These are phyloP conservation scores for Piaya cayana DNA, from an alignment of 2,113 vertebrate species.

Conservation along the genomic window DNA sequence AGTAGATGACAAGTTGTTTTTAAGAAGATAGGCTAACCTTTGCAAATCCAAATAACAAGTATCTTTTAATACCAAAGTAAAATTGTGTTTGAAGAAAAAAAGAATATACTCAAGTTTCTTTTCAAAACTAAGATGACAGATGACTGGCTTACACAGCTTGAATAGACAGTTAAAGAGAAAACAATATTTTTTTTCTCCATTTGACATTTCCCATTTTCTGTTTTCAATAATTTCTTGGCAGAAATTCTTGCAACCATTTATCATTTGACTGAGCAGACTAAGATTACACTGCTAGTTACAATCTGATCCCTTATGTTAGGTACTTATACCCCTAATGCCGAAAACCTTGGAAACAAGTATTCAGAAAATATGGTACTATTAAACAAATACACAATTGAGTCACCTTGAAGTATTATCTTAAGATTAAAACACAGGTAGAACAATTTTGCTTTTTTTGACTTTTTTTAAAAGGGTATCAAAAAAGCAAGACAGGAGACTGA, in stretches of 20 bases:
- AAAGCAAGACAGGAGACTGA: neutral
- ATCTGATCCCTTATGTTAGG: neutral
- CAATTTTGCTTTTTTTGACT: neutral
- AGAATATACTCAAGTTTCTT: neutral
- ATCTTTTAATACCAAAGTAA: neutral
- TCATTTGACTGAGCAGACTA: neutral
- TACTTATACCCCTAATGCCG: neutral
- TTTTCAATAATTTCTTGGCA: slow-evolving; percentile 19
- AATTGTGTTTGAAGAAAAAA: neutral
- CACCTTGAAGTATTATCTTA: neutral
- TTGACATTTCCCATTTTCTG: slow-evolving; percentile 16
- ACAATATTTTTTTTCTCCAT: neutral
- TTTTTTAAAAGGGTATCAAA: neutral
- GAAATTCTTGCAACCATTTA: neutral
- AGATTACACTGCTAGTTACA: neutral
- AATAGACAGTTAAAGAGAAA: slow-evolving; percentile 3
- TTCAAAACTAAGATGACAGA: neutral
- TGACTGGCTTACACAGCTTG: neutral
- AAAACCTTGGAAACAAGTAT: neutral
- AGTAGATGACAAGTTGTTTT: neutral
- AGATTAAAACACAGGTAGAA: neutral
- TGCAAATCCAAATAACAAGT: neutral
- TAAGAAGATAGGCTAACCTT: neutral
- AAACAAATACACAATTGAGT: neutral
- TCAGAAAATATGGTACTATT: neutral